These are phyloP conservation scores for Apis dorsata DNA, from an alignment of 1,140 invertebrate genomes.

Conservation along the genomic window DNA sequence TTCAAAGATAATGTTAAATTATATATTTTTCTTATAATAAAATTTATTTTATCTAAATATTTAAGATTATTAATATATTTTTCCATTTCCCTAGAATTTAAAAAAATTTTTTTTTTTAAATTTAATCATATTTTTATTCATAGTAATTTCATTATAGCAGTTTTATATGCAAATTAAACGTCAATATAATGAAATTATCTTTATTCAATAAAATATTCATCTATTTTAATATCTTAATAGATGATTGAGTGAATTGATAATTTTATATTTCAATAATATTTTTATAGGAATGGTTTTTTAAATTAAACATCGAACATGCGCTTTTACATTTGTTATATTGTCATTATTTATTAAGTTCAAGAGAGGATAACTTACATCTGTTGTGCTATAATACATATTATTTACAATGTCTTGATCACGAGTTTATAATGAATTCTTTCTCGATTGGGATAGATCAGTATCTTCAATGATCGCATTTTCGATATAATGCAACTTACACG, in stretches of 20 bases:
- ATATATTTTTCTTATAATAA: slow-evolving; percentile 43
- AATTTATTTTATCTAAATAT: slow-evolving; percentile 34
- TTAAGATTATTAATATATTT: not conserved
- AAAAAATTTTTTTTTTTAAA: no score
- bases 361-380: slow-evolving; percentile 74
- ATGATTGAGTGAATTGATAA: slow-evolving; percentile 1
- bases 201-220: slow-evolving; percentile 27
- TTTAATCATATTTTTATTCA: not conserved
- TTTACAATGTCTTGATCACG: slow-evolving; percentile 67
- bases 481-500: slow-evolving; percentile 51
- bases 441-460: slow-evolving; percentile 39
- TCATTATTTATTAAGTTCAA: slow-evolving; percentile 77
- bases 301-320: slow-evolving; percentile 46
- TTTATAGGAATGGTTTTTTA: slow-evolving; percentile 45
- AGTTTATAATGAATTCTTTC: slow-evolving; percentile 34
- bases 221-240: slow-evolving; percentile 28
- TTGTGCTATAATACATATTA: slow-evolving; percentile 75
- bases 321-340: slow-evolving; percentile 69
- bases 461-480: slow-evolving; percentile 26
- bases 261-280: not conserved
- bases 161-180: slow-evolving; percentile 28
- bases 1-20: slow-evolving; percentile 3
- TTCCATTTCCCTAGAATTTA: not conserved
- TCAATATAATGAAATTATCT: slow-evolving; percentile 10
- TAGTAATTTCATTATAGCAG: not conserved